Evolutionary conservation across 2,888 invertebrate species (phyloP).

Genomic region (Drosophila paramelanica): DNA sequence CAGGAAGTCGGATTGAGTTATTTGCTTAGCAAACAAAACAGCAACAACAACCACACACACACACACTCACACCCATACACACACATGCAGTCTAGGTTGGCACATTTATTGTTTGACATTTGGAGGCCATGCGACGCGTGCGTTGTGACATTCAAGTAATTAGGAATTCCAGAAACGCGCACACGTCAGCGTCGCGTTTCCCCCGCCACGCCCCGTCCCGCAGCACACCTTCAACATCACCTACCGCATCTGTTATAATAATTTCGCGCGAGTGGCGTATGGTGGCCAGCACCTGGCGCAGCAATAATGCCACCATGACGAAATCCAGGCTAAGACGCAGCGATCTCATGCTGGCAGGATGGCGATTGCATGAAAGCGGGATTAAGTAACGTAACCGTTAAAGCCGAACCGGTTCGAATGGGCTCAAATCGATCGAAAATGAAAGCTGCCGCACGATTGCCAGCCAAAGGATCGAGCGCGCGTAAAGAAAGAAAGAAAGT

Average conservation of each 20-base stretch:
- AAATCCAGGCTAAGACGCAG: slow-evolving; percentile 58
- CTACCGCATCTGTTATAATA: slow-evolving; percentile 84
- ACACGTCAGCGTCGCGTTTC: slow-evolving; percentile 12
- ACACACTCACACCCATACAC: slow-evolving; percentile 1
- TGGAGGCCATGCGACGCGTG: slow-evolving; percentile 77
- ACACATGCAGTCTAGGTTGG: slow-evolving; percentile 39
- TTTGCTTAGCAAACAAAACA: slow-evolving; percentile 41
- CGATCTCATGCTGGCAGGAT: slow-evolving; percentile 66
- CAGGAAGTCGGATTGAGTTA: slow-evolving; percentile 35
- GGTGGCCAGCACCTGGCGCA: slow-evolving; percentile 59
- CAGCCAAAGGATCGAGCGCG: slow-evolving; percentile 63
- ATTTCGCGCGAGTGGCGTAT: slow-evolving; percentile 80
- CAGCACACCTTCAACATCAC: slow-evolving; percentile 33
- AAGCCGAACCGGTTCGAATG: slow-evolving; percentile 69
- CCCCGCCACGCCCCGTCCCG: neutral
- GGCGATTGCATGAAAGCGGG: slow-evolving; percentile 65
- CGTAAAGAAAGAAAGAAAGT: slow-evolving; percentile 45
- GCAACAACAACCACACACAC: slow-evolving; percentile 11
- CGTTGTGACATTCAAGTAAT: slow-evolving; percentile 75
- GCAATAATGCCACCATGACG: slow-evolving; percentile 57
- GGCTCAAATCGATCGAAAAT: slow-evolving; percentile 66
- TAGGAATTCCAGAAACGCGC: slow-evolving; percentile 64
- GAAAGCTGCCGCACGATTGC: slow-evolving; percentile 56
- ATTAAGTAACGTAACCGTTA: slow-evolving; percentile 62
- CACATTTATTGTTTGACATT: slow-evolving; percentile 75